These are phyloP conservation scores for Amphimedon queenslandica DNA, from an alignment of 37 sponge, comb jelly and placozoan genomes.

Conservation along the genomic window DNA sequence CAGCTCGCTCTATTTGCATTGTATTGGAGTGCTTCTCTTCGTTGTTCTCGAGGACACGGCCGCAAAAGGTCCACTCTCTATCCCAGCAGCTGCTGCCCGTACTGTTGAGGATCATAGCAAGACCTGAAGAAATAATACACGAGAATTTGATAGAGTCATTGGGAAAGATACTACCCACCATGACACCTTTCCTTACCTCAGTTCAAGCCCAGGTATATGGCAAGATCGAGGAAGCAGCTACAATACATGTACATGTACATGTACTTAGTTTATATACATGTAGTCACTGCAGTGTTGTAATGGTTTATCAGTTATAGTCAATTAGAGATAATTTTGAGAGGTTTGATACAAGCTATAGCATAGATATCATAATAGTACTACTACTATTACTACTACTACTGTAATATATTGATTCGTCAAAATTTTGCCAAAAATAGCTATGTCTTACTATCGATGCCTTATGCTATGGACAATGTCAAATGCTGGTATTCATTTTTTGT, in stretches of 20 bases:
- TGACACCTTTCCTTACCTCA: constrained; percentile 40
- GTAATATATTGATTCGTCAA: too few species aligned
- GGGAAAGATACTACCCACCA: constrained; percentile 28
- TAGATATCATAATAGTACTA: too few species aligned
- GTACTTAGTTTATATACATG: background rate
- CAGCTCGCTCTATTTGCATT: constrained; percentile 34
- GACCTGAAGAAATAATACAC: constrained; percentile 49
- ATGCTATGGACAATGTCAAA: background rate
- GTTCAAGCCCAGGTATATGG: constrained; percentile 23
- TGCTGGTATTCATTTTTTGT: background rate
- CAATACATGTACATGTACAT: background rate
- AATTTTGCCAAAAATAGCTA: too few species aligned
- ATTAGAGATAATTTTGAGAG: too few species aligned
- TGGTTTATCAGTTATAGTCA: too few species aligned
- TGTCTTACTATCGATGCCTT: too few species aligned
- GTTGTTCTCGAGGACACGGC: constrained; percentile 38
- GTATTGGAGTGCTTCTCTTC: constrained; percentile 52
- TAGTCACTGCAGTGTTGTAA: too few species aligned
- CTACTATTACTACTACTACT: too few species aligned
- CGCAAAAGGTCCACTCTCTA: constrained; percentile 13
- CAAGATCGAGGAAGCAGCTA: background rate
- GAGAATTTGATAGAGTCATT: constrained; percentile 44
- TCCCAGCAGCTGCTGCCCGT: constrained; percentile 47
- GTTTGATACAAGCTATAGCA: too few species aligned
- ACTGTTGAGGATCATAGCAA: constrained; percentile 16